Conservation (phyloP, 1,140 invertebrate species). For the Macrobrachium rosenbergii region DNA sequence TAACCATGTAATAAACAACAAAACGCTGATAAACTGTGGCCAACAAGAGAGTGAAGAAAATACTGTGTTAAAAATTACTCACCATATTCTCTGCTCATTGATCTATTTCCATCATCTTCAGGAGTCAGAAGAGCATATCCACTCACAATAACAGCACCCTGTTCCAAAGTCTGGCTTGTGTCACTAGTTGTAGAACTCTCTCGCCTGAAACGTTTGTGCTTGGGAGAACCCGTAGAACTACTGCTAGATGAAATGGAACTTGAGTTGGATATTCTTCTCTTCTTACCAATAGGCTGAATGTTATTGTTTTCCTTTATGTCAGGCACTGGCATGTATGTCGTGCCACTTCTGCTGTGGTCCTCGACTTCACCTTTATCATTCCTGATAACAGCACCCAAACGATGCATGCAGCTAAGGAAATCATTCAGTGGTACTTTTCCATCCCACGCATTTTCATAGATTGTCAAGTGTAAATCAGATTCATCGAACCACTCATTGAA, state of each 20-base stretch:
- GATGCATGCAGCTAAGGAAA: conserved; percentile 41
- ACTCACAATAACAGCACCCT: conserved; percentile 42
- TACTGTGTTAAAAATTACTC: not conserved
- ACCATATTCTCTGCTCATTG: conserved; percentile 58
- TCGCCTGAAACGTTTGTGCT: conserved; percentile 29
- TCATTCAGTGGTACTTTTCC: not conserved
- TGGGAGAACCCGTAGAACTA: conserved; percentile 40
- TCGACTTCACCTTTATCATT: not conserved
- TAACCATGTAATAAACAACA: too few species aligned
- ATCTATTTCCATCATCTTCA: conserved; percentile 55
- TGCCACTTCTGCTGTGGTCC: not conserved
- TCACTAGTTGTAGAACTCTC: not conserved
- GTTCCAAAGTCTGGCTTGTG: not conserved
- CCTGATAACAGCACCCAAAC: conserved; percentile 39
- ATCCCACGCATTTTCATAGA: conserved; percentile 20
- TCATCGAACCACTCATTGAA: conserved; percentile 53
- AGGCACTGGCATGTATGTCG: not conserved
- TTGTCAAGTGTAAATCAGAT: conserved; percentile 27
- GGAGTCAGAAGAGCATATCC: conserved; percentile 55
- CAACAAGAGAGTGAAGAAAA: too few species aligned
- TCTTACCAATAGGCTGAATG: conserved; percentile 1
- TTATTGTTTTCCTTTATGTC: conserved; percentile 4
- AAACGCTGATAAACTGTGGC: too few species aligned
- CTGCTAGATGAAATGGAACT: conserved; percentile 49
- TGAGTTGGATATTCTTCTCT: conserved; percentile 40